These are phyloP conservation scores for Parotia lawesii DNA, from an alignment of 2,113 vertebrate genomes.

Conservation along the genomic window DNA sequence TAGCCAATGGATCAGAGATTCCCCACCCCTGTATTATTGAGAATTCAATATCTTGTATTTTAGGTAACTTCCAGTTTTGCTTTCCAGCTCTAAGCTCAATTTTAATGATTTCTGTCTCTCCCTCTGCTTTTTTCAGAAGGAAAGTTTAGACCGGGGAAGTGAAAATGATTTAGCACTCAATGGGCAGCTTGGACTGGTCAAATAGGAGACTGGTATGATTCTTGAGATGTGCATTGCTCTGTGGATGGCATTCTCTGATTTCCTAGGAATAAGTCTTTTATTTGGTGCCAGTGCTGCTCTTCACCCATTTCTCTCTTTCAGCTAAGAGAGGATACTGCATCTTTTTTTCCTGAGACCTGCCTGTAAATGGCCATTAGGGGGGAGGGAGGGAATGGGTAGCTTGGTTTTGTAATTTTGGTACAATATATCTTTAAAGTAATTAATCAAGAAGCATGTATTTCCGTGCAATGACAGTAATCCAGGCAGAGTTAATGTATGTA, in stretches of 20 bases:
- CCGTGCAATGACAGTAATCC: not conserved
- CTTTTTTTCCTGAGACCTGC: conserved; percentile 65
- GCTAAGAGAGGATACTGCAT: conserved; percentile 68
- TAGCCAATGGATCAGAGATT: conserved; percentile 41
- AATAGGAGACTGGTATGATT: not conserved
- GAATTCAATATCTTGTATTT: not conserved
- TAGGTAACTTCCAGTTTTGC: conserved; percentile 12
- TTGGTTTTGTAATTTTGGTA: conserved; percentile 59
- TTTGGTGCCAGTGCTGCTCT: conserved; percentile 18
- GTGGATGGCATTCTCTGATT: conserved; percentile 21
- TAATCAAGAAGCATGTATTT: conserved; percentile 20
- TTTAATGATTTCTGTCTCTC: conserved; percentile 12
- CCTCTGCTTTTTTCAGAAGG: conserved; percentile 37
- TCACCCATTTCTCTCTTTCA: conserved; percentile 27
- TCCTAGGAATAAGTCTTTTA: conserved; percentile 3
- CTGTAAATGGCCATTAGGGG: conserved; percentile 65
- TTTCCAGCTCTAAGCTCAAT: conserved; percentile 26
- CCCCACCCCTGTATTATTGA: conserved; percentile 27
- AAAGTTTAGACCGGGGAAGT: not conserved
- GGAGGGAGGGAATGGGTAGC: conserved; percentile 38
- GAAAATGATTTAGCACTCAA: not conserved
- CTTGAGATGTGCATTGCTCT: not conserved
- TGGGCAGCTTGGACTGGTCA: conserved; percentile 24
- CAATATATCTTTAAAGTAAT: conserved; percentile 8
- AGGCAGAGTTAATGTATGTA: conserved; percentile 9